A percentile compares a stretch with the other conserved stretches of the same genome.
phyloP scores from a whole-genome alignment of 2,113 vertebrate genomes.

The Acinonyx jubatus region DNA sequence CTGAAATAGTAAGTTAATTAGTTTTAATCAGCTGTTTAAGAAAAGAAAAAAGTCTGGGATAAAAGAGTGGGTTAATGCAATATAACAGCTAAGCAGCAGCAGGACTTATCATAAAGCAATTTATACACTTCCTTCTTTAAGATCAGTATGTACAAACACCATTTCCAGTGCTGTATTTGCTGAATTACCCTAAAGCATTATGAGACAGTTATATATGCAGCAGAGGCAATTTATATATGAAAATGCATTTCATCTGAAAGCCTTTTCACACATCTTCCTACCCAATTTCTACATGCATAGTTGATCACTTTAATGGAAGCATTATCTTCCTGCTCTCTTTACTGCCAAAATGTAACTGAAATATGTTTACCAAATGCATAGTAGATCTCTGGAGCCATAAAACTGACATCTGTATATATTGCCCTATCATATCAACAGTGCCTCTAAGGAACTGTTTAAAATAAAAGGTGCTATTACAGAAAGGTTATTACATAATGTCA shows the following conservation, averaged over 20 bases:
- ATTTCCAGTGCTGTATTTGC: slow-evolving; percentile 39
- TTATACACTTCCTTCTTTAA: slow-evolving; percentile 36
- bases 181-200: slow-evolving; percentile 59
- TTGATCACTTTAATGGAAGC: slow-evolving; percentile 81
- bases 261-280: slow-evolving; percentile 68
- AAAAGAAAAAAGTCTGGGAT: slow-evolving; percentile 37
- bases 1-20: slow-evolving; percentile 71
- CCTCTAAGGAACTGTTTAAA: slow-evolving; percentile 66
- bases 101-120: slow-evolving; percentile 66
- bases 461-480: slow-evolving; percentile 74
- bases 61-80: slow-evolving; percentile 40
- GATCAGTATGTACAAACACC: not conserved
- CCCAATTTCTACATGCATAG: slow-evolving; percentile 61
- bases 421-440: slow-evolving; percentile 60
- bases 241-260: slow-evolving; percentile 73
- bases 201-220: slow-evolving; percentile 41
- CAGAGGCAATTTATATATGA: slow-evolving; percentile 62
- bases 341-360: slow-evolving; percentile 76
- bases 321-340: slow-evolving; percentile 76
- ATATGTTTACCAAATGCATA: slow-evolving; percentile 59
- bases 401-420: slow-evolving; percentile 66
- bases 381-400: slow-evolving; percentile 73
- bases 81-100: not conserved
- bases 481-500: slow-evolving; percentile 69
- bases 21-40: slow-evolving; percentile 72